Evolutionary conservation across 1,140 invertebrate genomes (phyloP).

Genomic region (Littorina saxatilis): DNA sequence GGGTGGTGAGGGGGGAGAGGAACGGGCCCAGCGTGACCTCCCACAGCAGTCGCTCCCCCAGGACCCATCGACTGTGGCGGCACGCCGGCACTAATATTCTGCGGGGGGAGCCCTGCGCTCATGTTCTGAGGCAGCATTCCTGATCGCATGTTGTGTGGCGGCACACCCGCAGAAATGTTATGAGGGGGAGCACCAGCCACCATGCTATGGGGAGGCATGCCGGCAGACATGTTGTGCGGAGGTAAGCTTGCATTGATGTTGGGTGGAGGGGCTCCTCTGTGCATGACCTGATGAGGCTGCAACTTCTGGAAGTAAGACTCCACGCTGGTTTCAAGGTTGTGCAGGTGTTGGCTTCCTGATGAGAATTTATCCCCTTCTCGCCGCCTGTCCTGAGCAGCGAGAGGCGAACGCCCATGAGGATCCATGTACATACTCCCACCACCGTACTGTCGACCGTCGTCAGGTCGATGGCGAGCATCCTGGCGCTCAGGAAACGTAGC

Average conservation of each 20-base stretch:
- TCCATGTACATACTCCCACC: background rate
- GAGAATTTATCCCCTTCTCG: conserved; percentile 20
- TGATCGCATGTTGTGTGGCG: too few relatives aligned
- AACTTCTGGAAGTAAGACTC: conserved; percentile 57
- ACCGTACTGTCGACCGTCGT: background rate
- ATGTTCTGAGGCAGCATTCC: background rate
- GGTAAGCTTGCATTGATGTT: background rate
- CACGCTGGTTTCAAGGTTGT: conserved; percentile 63
- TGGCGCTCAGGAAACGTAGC: background rate
- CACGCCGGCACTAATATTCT: too few relatives aligned
- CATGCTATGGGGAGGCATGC: too few relatives aligned
- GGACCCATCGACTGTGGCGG: background rate
- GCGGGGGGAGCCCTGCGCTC: background rate
- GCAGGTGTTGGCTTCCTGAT: conserved; percentile 46
- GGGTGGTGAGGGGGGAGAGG: conserved; percentile 16
- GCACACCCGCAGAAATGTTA: too few relatives aligned
- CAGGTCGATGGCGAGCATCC: background rate
- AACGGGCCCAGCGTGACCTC: background rate
- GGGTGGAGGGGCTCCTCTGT: background rate
- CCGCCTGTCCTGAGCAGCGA: background rate
- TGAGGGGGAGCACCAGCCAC: too few relatives aligned
- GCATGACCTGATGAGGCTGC: conserved; percentile 29
- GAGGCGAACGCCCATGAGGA: background rate
- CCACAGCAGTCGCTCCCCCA: too few relatives aligned
- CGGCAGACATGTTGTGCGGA: background rate